Conservation (phyloP, 2,888 invertebrate genomes). For the Eristalis pertinax region DNA sequence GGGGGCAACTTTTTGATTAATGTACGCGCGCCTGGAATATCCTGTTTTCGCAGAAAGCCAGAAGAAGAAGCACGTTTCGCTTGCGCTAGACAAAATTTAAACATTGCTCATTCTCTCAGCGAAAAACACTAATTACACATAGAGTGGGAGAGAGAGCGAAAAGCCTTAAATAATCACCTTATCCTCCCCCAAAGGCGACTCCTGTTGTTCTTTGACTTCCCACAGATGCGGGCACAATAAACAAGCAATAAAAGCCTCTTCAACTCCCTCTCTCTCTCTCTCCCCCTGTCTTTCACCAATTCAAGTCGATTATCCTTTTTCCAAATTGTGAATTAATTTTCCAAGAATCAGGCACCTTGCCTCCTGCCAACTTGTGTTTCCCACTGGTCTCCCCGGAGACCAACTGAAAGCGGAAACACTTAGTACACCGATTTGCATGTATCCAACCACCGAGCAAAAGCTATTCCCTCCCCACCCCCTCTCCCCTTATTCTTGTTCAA, state of each 20-base stretch:
- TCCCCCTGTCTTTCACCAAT: not conserved
- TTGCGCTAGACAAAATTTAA: conserved; percentile 3
- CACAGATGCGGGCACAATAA: conserved; percentile 34
- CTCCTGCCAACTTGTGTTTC: not conserved
- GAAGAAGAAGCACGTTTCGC: not conserved
- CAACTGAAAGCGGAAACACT: conserved; percentile 36
- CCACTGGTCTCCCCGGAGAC: not conserved
- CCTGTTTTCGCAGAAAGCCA: no score
- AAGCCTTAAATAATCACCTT: conserved; percentile 40
- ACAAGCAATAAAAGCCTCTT: conserved; percentile 34
- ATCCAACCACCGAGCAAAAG: not conserved
- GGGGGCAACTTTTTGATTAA: not conserved
- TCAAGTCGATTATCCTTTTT: conserved; percentile 51
- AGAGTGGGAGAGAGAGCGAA: not conserved
- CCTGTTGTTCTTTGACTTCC: conserved; percentile 21
- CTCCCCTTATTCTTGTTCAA: not conserved
- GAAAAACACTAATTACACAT: conserved; percentile 29
- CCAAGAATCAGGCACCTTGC: conserved; percentile 12
- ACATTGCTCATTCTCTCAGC: conserved; percentile 22
- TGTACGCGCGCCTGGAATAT: not conserved
- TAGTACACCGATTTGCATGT: conserved; percentile 56
- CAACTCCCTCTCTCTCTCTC: not conserved
- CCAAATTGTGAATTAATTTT: conserved; percentile 46
- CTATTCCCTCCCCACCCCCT: not conserved
- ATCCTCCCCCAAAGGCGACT: not conserved